Evolutionary conservation across 2,888 invertebrate genomes (phyloP), one percentile per base, ranked within the genome.

Genomic region (Callyntrura guangdongensis): DNA sequence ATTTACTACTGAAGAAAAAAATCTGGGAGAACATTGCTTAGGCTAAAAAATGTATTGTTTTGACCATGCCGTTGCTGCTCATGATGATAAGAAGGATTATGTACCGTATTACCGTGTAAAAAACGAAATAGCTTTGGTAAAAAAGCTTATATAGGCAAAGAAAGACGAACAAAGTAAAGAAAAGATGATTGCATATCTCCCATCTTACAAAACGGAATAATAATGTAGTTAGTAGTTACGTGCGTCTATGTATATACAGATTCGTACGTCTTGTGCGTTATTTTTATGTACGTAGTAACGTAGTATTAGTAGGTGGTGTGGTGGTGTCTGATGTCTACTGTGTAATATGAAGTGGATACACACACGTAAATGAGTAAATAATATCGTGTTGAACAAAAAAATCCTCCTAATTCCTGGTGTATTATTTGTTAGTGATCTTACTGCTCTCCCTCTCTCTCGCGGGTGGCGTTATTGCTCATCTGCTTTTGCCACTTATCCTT

Each of bases 381-480:
- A 64, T 64, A 17, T 22, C 61, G 22, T 64, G 61, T 72, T 36
- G 11, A 36, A 27, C 36, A 17, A 72, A 45, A 72, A 72, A 72
- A 36, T 72, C 72, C 36, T 72, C 72, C 72, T 72, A 36, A 45
- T 72, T 36, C 27, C 12, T 64, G 0, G 6, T 6, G 61, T 53
- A n/a, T 36, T 53, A n/a, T 36, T 36, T 36, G 36, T 2, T 36
- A 6, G 36, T 36, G 6, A 36, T 36, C 36, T 36, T 36, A 9
- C 5, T 53, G 2, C 11, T 53, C 17, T 64, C 64, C 20, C 20
- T 9, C n/a, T n/a, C n/a, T n/a, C n/a, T n/a, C n/a, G n/a, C n/a
- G n/a, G n/a, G n/a, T 64, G 64, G 64, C 20, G 17, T 64, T 22
- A 20, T 17, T 22, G 17, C 2, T 69, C 17, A n/a, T 69, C 25